A percentile compares a stretch with the other conserved stretches of the same genome.
These are phyloP conservation scores for Syrrhaptes paradoxus DNA, from an alignment of 2,113 vertebrate genomes.

Conservation along the genomic window DNA sequence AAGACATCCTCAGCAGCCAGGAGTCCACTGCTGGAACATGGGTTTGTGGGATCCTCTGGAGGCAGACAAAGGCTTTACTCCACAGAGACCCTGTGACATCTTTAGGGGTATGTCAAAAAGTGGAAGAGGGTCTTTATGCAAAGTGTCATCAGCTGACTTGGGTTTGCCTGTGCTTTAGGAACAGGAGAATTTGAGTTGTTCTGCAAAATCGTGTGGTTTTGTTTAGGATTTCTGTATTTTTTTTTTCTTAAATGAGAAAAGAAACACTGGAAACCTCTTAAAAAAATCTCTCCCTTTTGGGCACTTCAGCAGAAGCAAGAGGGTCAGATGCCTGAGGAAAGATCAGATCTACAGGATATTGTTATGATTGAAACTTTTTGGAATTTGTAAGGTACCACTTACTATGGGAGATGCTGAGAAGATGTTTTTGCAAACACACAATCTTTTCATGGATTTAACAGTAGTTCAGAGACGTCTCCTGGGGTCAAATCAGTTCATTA, in stretches of 20 bases:
- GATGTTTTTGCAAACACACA: background rate
- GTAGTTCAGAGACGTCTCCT: background rate
- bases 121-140: background rate
- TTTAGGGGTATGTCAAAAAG: background rate
- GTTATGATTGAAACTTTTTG: background rate
- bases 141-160: background rate
- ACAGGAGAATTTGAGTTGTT: background rate
- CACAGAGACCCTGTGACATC: background rate
- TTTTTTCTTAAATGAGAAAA: background rate
- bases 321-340: background rate
- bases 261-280: background rate
- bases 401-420: background rate
- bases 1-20: background rate
- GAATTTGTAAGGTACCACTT: background rate
- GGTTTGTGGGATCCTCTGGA: background rate
- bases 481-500: background rate
- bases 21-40: background rate
- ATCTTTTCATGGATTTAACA: background rate
- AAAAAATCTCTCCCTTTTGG: background rate
- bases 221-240: background rate
- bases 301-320: background rate
- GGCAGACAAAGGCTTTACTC: background rate
- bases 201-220: background rate
- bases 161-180: background rate
- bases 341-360: background rate